A percentile compares a stretch with the other conserved stretches of the same genome.
Conservation (phyloP, 2,797 vertebrate species). For the Danionella dracula region DNA sequence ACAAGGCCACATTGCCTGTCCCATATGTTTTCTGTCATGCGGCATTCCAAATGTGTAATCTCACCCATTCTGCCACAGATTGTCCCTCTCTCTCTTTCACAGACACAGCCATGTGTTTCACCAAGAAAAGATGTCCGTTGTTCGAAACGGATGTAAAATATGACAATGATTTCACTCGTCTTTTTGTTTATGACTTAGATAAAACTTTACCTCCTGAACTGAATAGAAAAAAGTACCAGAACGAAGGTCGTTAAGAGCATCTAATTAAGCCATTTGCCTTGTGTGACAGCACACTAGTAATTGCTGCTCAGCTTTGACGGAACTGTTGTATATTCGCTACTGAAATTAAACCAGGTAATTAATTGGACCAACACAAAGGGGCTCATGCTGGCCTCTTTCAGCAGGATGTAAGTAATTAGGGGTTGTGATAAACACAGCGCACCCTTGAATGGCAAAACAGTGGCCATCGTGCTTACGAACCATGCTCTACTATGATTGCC, state of each 20-base stretch:
- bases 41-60: neutral
- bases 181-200: neutral
- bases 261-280: slow-evolving; percentile 42
- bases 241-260: slow-evolving; percentile 6
- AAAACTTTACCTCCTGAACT: neutral
- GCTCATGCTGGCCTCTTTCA: slow-evolving; percentile 30
- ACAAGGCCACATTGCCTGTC: neutral
- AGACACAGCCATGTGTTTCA: neutral
- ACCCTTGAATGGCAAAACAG: neutral
- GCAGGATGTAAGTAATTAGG: slow-evolving; percentile 39
- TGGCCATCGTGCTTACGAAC: slow-evolving; percentile 7
- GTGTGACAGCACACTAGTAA: slow-evolving; percentile 38
- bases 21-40: neutral
- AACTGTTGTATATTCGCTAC: slow-evolving; percentile 33
- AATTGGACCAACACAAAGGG: slow-evolving; percentile 42
- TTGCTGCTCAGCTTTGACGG: slow-evolving; percentile 36
- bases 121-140: neutral
- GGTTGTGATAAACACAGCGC: slow-evolving; percentile 34
- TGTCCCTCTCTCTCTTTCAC: slow-evolving; percentile 5
- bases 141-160: neutral
- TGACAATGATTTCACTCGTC: neutral
- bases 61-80: neutral
- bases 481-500: neutral
- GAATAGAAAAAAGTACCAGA: slow-evolving; percentile 18
- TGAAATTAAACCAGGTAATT: slow-evolving; percentile 48